These are phyloP conservation scores for Phymanthus crucifer DNA, from an alignment of 92 coral and sea anemone genomes.

Conservation along the genomic window DNA sequence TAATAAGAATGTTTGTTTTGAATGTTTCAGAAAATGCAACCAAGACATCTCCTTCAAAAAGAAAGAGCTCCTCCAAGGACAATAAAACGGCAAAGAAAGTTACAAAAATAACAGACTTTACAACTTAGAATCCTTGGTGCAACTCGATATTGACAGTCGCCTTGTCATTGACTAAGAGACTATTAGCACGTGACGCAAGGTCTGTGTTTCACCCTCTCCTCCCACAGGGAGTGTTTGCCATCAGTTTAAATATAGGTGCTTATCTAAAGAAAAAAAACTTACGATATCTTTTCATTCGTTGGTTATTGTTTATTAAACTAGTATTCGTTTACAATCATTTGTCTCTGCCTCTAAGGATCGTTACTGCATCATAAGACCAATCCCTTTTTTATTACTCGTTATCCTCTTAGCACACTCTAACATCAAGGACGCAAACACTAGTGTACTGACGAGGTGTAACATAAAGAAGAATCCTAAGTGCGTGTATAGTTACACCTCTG, in stretches of 20 bases:
- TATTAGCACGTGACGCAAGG: background rate
- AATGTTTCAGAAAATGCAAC: background rate
- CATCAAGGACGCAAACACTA: too few species aligned
- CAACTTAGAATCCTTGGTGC: background rate
- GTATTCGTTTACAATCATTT: background rate
- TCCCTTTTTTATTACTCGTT: too few species aligned
- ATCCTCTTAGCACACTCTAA: too few species aligned
- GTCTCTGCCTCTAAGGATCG: background rate
- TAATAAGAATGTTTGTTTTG: background rate
- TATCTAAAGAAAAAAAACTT: background rate
- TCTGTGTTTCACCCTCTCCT: background rate
- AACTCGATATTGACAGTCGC: background rate
- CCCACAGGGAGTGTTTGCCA: too few species aligned
- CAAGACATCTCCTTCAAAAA: slow-evolving; percentile 24
- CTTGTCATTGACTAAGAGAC: background rate
- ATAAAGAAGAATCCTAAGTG: background rate
- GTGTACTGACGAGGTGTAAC: too few species aligned
- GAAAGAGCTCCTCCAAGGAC: slow-evolving; percentile 22
- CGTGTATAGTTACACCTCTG: background rate
- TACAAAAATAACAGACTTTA: slow-evolving; percentile 39
- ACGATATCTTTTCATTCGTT: background rate
- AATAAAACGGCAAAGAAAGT: slow-evolving; percentile 8
- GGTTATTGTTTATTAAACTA: background rate
- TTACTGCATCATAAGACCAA: too few species aligned
- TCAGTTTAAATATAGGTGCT: too few species aligned